Percentiles rank a stretch among this genome's conserved stretches.
phyloP scores from a whole-genome alignment of 2,113 vertebrate genomes.

The Neopipo cinnamomea region DNA sequence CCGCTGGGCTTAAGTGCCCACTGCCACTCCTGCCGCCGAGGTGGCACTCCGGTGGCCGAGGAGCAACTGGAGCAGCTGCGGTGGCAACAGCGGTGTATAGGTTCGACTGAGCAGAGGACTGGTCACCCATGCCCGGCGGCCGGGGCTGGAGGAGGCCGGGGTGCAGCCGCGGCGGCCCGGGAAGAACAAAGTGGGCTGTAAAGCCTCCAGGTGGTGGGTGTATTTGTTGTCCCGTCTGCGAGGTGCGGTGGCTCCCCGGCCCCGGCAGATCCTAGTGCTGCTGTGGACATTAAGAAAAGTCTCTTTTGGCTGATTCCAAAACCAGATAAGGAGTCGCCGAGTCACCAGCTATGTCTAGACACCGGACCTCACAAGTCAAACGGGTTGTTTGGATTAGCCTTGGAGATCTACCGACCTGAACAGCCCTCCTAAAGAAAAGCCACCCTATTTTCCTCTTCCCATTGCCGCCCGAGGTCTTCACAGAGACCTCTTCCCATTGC shows the following conservation, averaged over 20 bases:
- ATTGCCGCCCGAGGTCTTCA: neutral
- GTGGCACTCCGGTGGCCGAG: neutral
- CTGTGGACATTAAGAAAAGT: slow-evolving; percentile 73
- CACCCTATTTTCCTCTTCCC: slow-evolving; percentile 67
- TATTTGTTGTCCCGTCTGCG: slow-evolving; percentile 74
- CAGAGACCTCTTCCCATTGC: slow-evolving; percentile 50
- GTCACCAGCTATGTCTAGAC: slow-evolving; percentile 85
- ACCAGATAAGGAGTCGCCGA: slow-evolving; percentile 84
- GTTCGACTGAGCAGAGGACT: neutral
- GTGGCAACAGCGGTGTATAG: neutral
- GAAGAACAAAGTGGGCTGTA: slow-evolving; percentile 72
- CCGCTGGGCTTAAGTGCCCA: too few relatives aligned
- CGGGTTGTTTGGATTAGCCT: slow-evolving; percentile 83
- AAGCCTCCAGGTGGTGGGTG: slow-evolving; percentile 74
- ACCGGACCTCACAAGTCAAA: slow-evolving; percentile 84
- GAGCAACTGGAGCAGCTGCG: neutral
- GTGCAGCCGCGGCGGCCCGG: neutral
- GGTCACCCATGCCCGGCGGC: neutral
- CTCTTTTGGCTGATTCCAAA: slow-evolving; percentile 81
- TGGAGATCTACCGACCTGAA: slow-evolving; percentile 79
- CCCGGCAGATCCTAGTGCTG: slow-evolving; percentile 62
- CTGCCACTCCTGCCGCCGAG: neutral
- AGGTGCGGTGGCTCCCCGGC: slow-evolving; percentile 61
- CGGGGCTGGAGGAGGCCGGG: neutral
- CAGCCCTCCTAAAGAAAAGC: slow-evolving; percentile 67